Conservation (phyloP, 2,113 vertebrate species). For the Hippopotamus amphibius region DNA sequence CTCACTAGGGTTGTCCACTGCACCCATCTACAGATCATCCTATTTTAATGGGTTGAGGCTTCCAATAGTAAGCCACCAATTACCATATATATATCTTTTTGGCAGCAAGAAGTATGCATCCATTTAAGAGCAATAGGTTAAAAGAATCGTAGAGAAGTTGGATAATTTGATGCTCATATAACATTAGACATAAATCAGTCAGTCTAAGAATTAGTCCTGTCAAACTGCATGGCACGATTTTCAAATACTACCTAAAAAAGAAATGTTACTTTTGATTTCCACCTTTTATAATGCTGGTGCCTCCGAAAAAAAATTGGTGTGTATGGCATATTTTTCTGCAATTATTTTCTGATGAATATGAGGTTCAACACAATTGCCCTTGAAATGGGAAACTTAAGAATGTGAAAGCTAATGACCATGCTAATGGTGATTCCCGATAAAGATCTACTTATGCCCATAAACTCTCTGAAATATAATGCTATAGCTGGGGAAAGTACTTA, state of each 20-base stretch:
- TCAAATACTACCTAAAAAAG: conserved; percentile 19
- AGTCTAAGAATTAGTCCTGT: background rate
- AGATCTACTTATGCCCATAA: conserved; percentile 21
- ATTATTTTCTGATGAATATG: conserved; percentile 48
- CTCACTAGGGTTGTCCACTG: background rate
- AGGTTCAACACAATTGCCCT: conserved; percentile 52
- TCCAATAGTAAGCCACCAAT: background rate
- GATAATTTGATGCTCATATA: conserved; percentile 42
- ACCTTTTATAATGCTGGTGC: background rate
- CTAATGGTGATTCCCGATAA: conserved; percentile 55
- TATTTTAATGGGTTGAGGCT: conserved; percentile 21
- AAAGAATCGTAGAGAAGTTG: background rate
- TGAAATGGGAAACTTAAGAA: conserved; percentile 61
- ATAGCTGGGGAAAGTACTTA: conserved; percentile 24
- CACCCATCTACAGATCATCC: conserved; percentile 7
- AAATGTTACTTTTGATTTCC: conserved; percentile 5
- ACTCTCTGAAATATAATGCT: conserved; percentile 53
- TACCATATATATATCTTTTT: background rate
- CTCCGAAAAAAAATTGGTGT: background rate
- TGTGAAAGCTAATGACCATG: conserved; percentile 17
- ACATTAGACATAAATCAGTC: conserved; percentile 11
- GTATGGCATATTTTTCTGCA: conserved; percentile 42
- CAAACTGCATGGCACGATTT: background rate
- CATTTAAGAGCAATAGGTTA: background rate
- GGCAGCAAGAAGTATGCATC: background rate